Conservation (phyloP, 2,113 vertebrate genomes). For the Ophiodon elongatus region DNA sequence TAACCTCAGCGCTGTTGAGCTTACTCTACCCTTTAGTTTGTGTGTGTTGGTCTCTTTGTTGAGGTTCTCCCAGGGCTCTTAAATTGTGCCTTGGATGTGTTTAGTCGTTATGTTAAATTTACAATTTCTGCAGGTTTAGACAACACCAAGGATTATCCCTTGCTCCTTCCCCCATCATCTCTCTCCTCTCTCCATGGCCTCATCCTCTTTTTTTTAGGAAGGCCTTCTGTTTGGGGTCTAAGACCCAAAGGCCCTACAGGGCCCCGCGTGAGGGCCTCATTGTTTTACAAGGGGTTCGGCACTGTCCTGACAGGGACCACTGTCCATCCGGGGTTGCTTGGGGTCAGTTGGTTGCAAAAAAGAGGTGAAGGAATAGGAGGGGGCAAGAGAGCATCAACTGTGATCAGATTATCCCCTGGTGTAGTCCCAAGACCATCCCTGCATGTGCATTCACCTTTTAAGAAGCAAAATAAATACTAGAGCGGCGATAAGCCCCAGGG, state of each 20-base stretch:
- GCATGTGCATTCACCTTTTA: constrained; percentile 83
- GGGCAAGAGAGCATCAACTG: constrained; percentile 69
- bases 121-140: constrained; percentile 50
- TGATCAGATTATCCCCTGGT: constrained; percentile 80
- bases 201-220: constrained; percentile 61
- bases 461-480: constrained; percentile 85
- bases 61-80: constrained; percentile 47
- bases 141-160: constrained; percentile 69
- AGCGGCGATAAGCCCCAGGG: constrained; percentile 73
- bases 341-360: constrained; percentile 61
- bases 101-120: constrained; percentile 67
- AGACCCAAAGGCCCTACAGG: constrained; percentile 48
- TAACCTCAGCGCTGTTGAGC: constrained; percentile 9
- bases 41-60: constrained; percentile 42
- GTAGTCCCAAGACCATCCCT: constrained; percentile 72
- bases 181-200: constrained; percentile 41
- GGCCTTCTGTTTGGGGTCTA: constrained; percentile 64
- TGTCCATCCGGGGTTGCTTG: constrained; percentile 46
- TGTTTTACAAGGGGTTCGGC: constrained; percentile 58
- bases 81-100: constrained; percentile 52
- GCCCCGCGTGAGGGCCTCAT: constrained; percentile 49
- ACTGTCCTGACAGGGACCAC: constrained; percentile 49
- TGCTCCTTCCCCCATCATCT: constrained; percentile 28
- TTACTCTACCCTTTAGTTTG: neutral
- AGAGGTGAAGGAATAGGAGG: constrained; percentile 44